Evolutionary conservation across 2,888 invertebrate genomes (phyloP).

Genomic region (Parascotia fuliginaria): DNA sequence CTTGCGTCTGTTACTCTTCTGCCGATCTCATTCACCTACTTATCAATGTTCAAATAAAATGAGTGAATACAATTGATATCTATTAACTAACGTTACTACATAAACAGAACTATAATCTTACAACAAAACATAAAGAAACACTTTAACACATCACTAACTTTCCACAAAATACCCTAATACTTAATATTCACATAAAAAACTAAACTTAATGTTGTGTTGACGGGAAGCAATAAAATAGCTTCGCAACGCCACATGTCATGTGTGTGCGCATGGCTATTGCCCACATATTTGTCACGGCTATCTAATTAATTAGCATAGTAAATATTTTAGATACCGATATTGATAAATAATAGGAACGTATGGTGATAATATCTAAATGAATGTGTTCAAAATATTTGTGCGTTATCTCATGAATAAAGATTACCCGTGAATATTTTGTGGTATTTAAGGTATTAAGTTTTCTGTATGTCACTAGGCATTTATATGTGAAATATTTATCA

Average conservation of each 20-base stretch:
- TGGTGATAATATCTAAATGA: slow-evolving; percentile 17
- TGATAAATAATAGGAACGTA: slow-evolving; percentile 14
- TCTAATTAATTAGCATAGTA: slow-evolving; percentile 41
- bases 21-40: no score
- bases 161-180: slow-evolving; percentile 1
- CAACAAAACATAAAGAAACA: slow-evolving; percentile 1
- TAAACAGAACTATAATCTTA: neutral
- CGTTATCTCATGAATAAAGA: slow-evolving; percentile 3
- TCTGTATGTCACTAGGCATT: neutral
- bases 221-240: slow-evolving; percentile 52
- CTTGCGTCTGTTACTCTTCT: no score
- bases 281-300: slow-evolving; percentile 27
- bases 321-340: slow-evolving; percentile 26
- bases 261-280: slow-evolving; percentile 22
- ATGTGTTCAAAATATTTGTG: slow-evolving; percentile 5
- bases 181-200: slow-evolving; percentile 20
- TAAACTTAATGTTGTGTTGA: slow-evolving; percentile 35
- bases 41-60: no score
- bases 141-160: slow-evolving; percentile 3
- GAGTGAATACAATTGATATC: neutral
- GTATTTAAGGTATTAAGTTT: neutral
- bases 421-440: neutral
- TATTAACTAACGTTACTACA: neutral
- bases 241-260: slow-evolving; percentile 40
- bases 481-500: no score